Conservation (phyloP, 2,888 invertebrate genomes). For the Plagiodera versicolora region DNA sequence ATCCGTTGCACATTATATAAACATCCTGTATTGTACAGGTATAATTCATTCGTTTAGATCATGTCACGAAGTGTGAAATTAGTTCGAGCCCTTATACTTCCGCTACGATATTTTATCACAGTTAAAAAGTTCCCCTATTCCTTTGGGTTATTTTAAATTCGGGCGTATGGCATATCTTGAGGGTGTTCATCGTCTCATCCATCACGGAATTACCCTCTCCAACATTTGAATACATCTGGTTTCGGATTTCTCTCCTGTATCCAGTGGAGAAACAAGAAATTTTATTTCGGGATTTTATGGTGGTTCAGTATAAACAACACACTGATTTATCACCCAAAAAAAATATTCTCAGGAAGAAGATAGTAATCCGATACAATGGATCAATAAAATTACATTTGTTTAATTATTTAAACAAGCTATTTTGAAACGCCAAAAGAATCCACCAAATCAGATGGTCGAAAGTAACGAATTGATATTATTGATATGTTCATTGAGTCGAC, state of each 20-base stretch:
- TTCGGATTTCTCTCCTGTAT: not conserved
- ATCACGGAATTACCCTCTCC: not conserved
- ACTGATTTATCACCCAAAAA: too few relatives aligned
- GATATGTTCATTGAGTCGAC: too few relatives aligned
- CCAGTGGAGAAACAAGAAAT: not conserved
- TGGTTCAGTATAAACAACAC: too few relatives aligned
- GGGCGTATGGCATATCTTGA: not conserved
- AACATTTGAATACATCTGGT: not conserved
- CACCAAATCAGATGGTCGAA: too few relatives aligned
- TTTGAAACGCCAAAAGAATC: too few relatives aligned
- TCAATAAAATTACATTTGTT: too few relatives aligned
- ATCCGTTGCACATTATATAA: too few relatives aligned
- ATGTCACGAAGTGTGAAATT: not conserved
- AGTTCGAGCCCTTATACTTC: not conserved
- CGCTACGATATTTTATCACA: not conserved
- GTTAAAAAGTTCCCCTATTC: not conserved
- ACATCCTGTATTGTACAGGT: not conserved
- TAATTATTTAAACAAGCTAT: too few relatives aligned
- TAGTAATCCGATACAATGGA: too few relatives aligned
- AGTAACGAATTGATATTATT: too few relatives aligned
- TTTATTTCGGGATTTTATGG: too few relatives aligned
- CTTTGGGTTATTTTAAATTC: not conserved
- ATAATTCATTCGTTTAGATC: not conserved
- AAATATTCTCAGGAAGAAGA: too few relatives aligned
- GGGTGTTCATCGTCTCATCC: not conserved